phyloP scores from a whole-genome alignment of 2,888 invertebrate species.

The Patella ulyssiponensis region DNA sequence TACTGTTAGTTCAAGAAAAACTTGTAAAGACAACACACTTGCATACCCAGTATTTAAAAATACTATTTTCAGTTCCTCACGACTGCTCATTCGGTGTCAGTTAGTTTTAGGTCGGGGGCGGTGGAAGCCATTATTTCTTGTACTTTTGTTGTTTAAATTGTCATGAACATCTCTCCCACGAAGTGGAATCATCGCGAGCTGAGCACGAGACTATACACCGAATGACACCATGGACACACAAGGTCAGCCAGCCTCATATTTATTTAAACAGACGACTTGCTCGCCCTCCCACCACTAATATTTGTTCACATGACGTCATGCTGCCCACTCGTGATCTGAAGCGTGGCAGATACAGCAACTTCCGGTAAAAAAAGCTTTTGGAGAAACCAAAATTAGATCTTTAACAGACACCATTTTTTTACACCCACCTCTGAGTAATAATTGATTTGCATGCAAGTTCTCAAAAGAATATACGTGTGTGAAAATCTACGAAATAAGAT shows the following conservation, averaged over 20 bases:
- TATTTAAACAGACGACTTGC: not conserved
- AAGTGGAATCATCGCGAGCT: not conserved
- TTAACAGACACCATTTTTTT: too few relatives aligned
- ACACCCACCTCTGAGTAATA: too few relatives aligned
- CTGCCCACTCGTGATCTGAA: not conserved
- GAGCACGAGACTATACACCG: not conserved
- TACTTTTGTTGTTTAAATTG: not conserved
- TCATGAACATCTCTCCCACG: too few relatives aligned
- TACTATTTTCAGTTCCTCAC: too few relatives aligned
- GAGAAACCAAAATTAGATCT: too few relatives aligned
- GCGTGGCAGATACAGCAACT: not conserved
- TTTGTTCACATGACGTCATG: not conserved
- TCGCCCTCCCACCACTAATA: constrained; percentile 5
- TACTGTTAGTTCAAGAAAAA: too few relatives aligned
- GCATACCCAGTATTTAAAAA: too few relatives aligned
- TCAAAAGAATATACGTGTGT: too few relatives aligned
- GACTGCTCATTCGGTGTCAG: not conserved
- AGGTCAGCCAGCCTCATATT: constrained; percentile 9
- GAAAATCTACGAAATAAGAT: too few relatives aligned
- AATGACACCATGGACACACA: not conserved
- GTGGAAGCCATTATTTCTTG: not conserved
- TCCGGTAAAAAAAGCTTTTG: not conserved
- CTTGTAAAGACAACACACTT: too few relatives aligned
- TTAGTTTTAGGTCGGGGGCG: constrained; percentile 5
- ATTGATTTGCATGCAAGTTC: too few relatives aligned